Percentiles rank a stretch among this genome's conserved stretches.
phyloP scores from a whole-genome alignment of 2,888 invertebrate species.

The Athalia circularis region DNA sequence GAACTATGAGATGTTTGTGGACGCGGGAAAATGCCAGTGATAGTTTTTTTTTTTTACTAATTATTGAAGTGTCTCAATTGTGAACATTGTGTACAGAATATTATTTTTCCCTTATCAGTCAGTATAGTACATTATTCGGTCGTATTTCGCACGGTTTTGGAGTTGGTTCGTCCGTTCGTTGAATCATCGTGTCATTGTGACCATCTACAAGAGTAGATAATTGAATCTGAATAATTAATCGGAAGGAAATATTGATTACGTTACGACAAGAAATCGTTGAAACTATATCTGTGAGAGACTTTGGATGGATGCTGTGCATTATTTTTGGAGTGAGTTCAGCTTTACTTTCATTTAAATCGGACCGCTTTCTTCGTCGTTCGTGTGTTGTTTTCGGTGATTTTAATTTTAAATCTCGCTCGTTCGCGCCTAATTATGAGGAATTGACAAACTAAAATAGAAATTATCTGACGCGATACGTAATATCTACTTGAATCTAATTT shows the following conservation, averaged over 20 bases:
- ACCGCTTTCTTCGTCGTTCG: background rate
- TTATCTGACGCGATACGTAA: background rate
- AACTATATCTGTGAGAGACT: constrained; percentile 50
- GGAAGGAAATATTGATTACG: background rate
- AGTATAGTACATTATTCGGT: too few relatives aligned
- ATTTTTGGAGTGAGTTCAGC: constrained; percentile 72
- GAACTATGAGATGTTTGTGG: background rate
- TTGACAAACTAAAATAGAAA: background rate
- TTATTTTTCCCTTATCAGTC: too few relatives aligned
- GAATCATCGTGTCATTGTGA: too few relatives aligned
- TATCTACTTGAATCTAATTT: background rate
- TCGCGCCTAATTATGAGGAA: background rate
- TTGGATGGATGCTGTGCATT: constrained; percentile 74
- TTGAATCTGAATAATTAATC: background rate
- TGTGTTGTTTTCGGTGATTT: background rate
- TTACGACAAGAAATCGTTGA: background rate
- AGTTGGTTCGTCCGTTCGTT: too few relatives aligned
- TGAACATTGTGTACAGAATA: too few relatives aligned
- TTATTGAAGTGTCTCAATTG: background rate
- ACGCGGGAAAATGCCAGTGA: constrained; percentile 6
- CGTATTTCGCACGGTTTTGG: too few relatives aligned
- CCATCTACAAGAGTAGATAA: too few relatives aligned
- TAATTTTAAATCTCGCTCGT: background rate
- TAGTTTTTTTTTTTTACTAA: background rate
- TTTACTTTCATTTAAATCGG: background rate